Conservation (phyloP, 2,888 invertebrate species). For the Hetaerina titia region DNA sequence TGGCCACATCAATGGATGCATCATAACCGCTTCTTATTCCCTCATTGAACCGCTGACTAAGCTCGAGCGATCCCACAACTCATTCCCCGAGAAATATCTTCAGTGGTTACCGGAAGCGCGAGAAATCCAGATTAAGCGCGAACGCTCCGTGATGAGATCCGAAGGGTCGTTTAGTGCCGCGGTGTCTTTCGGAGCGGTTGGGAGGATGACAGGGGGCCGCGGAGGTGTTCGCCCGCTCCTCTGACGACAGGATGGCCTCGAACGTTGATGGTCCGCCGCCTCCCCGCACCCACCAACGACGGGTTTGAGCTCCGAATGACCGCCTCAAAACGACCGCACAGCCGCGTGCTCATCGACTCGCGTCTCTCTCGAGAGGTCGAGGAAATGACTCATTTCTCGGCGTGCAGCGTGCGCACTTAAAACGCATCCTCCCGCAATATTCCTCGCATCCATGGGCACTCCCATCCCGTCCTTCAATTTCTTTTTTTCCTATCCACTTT, state of each 20-base stretch:
- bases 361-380: not conserved
- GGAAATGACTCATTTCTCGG: constrained; percentile 39
- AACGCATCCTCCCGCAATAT: constrained; percentile 15
- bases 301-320: not conserved
- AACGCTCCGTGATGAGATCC: no score
- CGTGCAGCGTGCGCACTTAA: not conserved
- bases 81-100: no score
- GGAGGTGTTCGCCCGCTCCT: not conserved
- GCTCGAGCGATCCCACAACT: no score
- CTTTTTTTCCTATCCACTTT: not conserved
- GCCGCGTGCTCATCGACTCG: constrained; percentile 46
- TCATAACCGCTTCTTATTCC: no score
- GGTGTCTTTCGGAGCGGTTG: no score
- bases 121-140: no score
- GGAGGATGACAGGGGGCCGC: not conserved
- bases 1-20: no score
- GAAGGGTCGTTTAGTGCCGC: no score
- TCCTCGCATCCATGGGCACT: not conserved
- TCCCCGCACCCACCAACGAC: not conserved
- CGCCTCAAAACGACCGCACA: constrained; percentile 13
- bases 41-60: no score
- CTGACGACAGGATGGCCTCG: not conserved
- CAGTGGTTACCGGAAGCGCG: no score
- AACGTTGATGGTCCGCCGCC: not conserved
- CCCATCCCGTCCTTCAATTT: not conserved